Evolutionary conservation across 92 coral and sea anemone species (phyloP).

Genomic region (Virgularia gustaviana): DNA sequence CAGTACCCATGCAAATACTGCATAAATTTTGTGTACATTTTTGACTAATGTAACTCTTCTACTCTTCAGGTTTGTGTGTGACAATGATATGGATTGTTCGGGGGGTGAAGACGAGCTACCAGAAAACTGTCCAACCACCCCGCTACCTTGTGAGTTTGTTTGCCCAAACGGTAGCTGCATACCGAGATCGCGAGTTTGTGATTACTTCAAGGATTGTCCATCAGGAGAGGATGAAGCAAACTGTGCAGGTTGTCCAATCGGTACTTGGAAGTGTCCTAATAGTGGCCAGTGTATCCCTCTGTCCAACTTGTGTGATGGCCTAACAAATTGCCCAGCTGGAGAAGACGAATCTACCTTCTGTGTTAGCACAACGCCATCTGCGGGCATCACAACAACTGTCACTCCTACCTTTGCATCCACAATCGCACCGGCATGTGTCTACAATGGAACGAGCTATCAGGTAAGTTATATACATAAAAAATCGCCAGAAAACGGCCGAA

Average conservation of each 20-base stretch:
- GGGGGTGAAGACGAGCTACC: slow-evolving; percentile 65
- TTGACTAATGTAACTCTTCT: not conserved
- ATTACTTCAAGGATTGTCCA: slow-evolving; percentile 54
- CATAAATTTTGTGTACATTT: not conserved
- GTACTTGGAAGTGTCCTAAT: slow-evolving; percentile 55
- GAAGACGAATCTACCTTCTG: slow-evolving; percentile 47
- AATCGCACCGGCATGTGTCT: slow-evolving; percentile 52
- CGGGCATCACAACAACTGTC: not conserved
- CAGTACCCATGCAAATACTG: not conserved
- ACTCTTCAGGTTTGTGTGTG: slow-evolving; percentile 63
- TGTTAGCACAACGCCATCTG: not conserved
- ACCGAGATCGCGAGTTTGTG: slow-evolving; percentile 53
- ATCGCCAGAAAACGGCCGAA: too few species aligned
- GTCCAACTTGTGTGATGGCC: slow-evolving; percentile 48
- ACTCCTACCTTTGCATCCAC: slow-evolving; percentile 55
- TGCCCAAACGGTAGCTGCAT: slow-evolving; percentile 60
- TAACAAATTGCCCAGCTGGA: slow-evolving; percentile 54
- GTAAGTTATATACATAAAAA: too few species aligned
- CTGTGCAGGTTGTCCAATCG: slow-evolving; percentile 54
- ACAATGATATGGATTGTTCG: slow-evolving; percentile 58
- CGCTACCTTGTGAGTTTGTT: slow-evolving; percentile 45
- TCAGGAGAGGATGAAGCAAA: slow-evolving; percentile 62
- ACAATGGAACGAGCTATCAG: slow-evolving; percentile 55
- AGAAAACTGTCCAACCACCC: slow-evolving; percentile 64
- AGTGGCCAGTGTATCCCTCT: slow-evolving; percentile 51